These are phyloP conservation scores for Hoplias malabaricus DNA, from an alignment of 2,113 vertebrate species.

Conservation along the genomic window DNA sequence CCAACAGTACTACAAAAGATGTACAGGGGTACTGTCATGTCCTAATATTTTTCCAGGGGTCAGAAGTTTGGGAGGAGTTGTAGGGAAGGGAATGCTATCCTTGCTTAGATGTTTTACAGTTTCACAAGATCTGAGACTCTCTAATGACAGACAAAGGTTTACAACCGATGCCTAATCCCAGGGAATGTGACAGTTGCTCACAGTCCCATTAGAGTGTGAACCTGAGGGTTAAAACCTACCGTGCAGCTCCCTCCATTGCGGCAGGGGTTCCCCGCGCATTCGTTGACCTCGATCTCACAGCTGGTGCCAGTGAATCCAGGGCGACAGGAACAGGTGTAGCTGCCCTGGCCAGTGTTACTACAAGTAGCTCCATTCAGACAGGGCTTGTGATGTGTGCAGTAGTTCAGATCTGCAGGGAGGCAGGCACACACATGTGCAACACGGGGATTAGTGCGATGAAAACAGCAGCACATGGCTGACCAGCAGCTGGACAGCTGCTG, in stretches of 20 bases:
- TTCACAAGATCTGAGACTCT: not conserved
- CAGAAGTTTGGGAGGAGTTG: not conserved
- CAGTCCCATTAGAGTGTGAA: not conserved
- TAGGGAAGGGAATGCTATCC: not conserved
- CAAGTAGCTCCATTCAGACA: slow-evolving; percentile 96
- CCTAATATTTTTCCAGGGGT: not conserved
- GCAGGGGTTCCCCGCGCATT: slow-evolving; percentile 87
- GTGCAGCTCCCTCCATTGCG: slow-evolving; percentile 93
- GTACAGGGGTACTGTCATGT: not conserved
- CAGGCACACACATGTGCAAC: slow-evolving; percentile 33
- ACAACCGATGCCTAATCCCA: not conserved
- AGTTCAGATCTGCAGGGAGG: slow-evolving; percentile 88
- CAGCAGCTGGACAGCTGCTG: slow-evolving; percentile 50
- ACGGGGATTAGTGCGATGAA: slow-evolving; percentile 67
- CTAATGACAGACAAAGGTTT: not conserved
- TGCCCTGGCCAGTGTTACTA: slow-evolving; percentile 97
- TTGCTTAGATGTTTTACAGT: not conserved
- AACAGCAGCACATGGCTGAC: slow-evolving; percentile 55
- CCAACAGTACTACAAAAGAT: slow-evolving; percentile 3
- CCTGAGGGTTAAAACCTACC: slow-evolving; percentile 70
- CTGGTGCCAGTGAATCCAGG: slow-evolving; percentile 89
- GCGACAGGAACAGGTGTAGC: slow-evolving; percentile 93
- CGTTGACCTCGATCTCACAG: slow-evolving; percentile 90
- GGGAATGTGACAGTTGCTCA: no score
- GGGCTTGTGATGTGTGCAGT: slow-evolving; percentile 97